phyloP scores from a whole-genome alignment of 2,888 invertebrate species.

The Drosophila leonis region DNA sequence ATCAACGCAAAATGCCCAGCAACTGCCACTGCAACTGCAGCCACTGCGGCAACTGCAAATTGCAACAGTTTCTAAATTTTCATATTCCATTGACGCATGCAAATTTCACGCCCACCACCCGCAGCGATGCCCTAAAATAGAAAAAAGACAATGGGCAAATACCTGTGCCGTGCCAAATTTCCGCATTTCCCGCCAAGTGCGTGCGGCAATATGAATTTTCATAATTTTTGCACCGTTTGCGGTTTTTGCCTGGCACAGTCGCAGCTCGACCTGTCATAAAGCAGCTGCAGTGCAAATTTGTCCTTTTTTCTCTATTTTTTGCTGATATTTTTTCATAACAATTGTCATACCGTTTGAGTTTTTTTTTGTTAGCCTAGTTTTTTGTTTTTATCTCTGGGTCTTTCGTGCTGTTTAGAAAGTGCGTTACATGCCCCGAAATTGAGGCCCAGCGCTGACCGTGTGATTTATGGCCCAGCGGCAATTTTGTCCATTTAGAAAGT shows the following conservation, averaged over 20 bases:
- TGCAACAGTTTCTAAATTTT: slow-evolving; percentile 58
- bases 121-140: slow-evolving; percentile 42
- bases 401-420: slow-evolving; percentile 73
- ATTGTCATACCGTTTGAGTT: slow-evolving; percentile 42
- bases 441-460: slow-evolving; percentile 30
- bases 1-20: slow-evolving; percentile 54
- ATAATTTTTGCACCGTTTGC: slow-evolving; percentile 77
- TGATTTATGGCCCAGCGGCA: slow-evolving; percentile 66
- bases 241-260: slow-evolving; percentile 52
- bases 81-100: slow-evolving; percentile 71
- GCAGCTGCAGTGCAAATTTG: slow-evolving; percentile 58
- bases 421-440: slow-evolving; percentile 69
- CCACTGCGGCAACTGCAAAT: slow-evolving; percentile 48
- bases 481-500: slow-evolving; percentile 54
- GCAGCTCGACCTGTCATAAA: slow-evolving; percentile 59
- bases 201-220: slow-evolving; percentile 79
- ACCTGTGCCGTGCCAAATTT: slow-evolving; percentile 55
- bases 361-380: slow-evolving; percentile 38
- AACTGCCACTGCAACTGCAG: slow-evolving; percentile 23
- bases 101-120: slow-evolving; percentile 70
- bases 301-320: slow-evolving; percentile 9
- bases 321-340: slow-evolving; percentile 54
- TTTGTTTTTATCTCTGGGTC: slow-evolving; percentile 18
- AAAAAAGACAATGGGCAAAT: slow-evolving; percentile 29
- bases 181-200: slow-evolving; percentile 66